Evolutionary conservation across 2,113 vertebrate genomes (phyloP).

Genomic region (Petrocephalus zakoni): DNA sequence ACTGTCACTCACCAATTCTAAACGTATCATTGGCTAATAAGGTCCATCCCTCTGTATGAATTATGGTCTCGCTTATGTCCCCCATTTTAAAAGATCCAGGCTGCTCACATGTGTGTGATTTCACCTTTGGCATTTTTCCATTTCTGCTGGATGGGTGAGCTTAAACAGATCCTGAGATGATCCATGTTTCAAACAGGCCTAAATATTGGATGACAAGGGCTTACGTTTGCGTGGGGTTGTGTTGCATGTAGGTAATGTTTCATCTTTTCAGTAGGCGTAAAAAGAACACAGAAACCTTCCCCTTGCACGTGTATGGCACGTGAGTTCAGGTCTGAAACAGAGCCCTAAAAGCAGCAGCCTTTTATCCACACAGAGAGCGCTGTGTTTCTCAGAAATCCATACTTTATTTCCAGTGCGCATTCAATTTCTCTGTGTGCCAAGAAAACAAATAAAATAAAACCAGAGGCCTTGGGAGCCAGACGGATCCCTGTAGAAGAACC

Average conservation of each 20-base stretch:
- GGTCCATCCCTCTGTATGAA: neutral
- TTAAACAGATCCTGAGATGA: conserved; percentile 10
- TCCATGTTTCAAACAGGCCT: neutral
- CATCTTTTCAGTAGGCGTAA: conserved; percentile 12
- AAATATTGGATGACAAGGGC: conserved; percentile 20
- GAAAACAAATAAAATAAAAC: neutral
- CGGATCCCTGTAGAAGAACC: neutral
- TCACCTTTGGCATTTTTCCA: neutral
- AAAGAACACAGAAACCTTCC: neutral
- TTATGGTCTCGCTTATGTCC: neutral
- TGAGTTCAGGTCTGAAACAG: neutral
- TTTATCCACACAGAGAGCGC: conserved; percentile 12
- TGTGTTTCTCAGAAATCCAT: neutral
- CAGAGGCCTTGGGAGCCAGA: neutral
- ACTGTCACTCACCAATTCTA: neutral
- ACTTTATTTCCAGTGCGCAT: neutral
- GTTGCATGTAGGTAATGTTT: neutral
- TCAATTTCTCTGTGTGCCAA: neutral
- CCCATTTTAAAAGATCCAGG: neutral
- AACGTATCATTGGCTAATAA: neutral
- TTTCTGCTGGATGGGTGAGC: neutral
- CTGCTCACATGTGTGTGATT: neutral
- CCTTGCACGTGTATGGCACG: neutral
- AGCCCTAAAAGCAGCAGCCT: neutral
- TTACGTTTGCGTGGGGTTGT: neutral